Base-by-base conservation (phyloP, 1,140 invertebrate species). In the Diachasma alloeum region DNA sequence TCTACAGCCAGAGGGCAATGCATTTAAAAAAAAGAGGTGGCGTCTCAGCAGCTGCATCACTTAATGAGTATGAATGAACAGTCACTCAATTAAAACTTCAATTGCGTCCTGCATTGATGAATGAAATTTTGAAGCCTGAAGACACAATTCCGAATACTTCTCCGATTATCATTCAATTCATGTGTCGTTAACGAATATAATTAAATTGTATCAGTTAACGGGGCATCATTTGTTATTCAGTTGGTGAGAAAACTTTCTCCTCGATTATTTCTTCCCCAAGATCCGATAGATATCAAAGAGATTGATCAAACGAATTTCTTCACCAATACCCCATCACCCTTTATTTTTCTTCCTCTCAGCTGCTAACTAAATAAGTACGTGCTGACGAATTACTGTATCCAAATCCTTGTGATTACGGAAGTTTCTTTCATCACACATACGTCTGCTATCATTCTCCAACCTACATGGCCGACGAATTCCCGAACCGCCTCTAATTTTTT, bases 401-500 rank as follows among this genome's bases (percentile, higher is more conserved):
- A 48, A 3, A 26, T 59, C 10, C 11, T 19, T 59, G 17, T 59
- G 10, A 59, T 59, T 19, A 59, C 44, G n/a, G 5, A 5, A 37
- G 4, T 37, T 9, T 9, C 36, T 37, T 4, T 37, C 36, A 37
- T 37, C 44, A 48, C 44, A n/a, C 44, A 48, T 48, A n/a, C n/a
- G n/a, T n/a, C 13, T 48, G 3, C n/a, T 48, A 48, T 48, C 44
- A 48, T 48, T 48, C 13, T 15, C 44, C 3, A 48, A 8, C 3
- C 44, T 13, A 11, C 44, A 15, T 48, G 44, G 44, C 44, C 44
- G 10, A 48, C 4, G 4, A 15, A n/a, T n/a, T n/a, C n/a, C n/a
- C n/a, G n/a, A n/a, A n/a, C n/a, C n/a, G n/a, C n/a, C 53, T 59
- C 53, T 59, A 59, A 59, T 59, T 59, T 26, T 59, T 48, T n/a